phyloP scores from a whole-genome alignment of 2,797 vertebrate genomes.

The Chromis chromis region DNA sequence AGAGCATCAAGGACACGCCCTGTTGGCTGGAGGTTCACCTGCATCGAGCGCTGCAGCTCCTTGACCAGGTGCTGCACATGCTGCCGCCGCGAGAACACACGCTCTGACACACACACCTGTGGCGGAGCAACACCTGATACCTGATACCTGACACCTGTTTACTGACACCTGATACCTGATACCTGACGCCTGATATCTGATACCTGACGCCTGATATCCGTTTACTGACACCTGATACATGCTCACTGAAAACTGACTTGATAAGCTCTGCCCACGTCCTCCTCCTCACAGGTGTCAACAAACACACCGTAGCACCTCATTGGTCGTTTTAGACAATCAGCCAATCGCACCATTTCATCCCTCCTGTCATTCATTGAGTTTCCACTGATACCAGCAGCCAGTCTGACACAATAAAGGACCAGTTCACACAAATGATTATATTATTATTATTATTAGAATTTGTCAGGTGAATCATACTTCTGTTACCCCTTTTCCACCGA shows the following conservation, averaged over 20 bases:
- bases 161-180: too few species aligned
- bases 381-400: slow-evolving; percentile 29
- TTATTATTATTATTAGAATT: too few species aligned
- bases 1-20: slow-evolving; percentile 88
- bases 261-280: slow-evolving; percentile 1
- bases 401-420: slow-evolving; percentile 1
- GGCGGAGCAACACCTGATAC: not conserved
- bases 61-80: slow-evolving; percentile 87
- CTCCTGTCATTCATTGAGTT: slow-evolving; percentile 26
- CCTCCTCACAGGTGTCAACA: slow-evolving; percentile 9
- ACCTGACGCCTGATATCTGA: too few species aligned
- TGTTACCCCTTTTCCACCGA: too few species aligned
- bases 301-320: slow-evolving; percentile 2
- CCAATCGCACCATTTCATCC: slow-evolving; percentile 5
- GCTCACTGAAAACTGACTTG: too few species aligned
- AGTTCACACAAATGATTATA: not conserved
- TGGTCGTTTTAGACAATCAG: slow-evolving; percentile 31
- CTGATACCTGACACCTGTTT: too few species aligned
- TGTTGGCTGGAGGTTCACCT: slow-evolving; percentile 89
- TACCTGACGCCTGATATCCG: too few species aligned
- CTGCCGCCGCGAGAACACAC: slow-evolving; percentile 75
- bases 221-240: too few species aligned
- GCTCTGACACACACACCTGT: slow-evolving; percentile 29
- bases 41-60: slow-evolving; percentile 86
- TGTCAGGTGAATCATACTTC: too few species aligned